Base-by-base conservation (phyloP, 2,797 vertebrate species). In the Huso huso region DNA sequence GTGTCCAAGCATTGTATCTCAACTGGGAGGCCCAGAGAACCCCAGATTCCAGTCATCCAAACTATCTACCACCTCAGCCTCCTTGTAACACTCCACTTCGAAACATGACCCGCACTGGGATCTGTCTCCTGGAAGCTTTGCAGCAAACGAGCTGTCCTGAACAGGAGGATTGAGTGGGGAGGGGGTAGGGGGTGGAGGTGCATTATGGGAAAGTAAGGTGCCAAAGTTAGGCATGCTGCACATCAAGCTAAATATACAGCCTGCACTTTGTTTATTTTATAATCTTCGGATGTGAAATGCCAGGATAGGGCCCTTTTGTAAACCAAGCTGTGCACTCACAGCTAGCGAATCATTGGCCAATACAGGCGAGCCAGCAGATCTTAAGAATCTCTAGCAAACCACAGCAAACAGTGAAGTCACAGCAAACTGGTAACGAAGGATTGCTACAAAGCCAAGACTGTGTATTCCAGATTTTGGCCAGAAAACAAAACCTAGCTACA, bases 71-170 rank as follows among this genome's bases (percentile, higher is more conserved):
- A 86, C 83, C 81, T 88, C 84, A 72, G 84, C 76, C 82, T 83
- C 83, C 87, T 86, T 89, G 89, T 89, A 90, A 89, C 87, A 87
- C 87, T 89, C 89, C 85, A 83, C 89, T 84, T 72, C 86, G 93
- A 94, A 94, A 95, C 86, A 93, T 88, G 90, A 93, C 89, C 91
- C 93, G 84, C 79, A 85, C 70, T 77, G 77, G 83, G 85, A 83
- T 86, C 83, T 84, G 80, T 85, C 85, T 87, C 82, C 82, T 72
- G 75, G 84, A 86, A 83, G 81, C 82, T 86, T 85, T 81, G 81
- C 81, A 80, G 87, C 79, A 83, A 81, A 80, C 81, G 85, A 88
- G 84, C 78, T 81, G 89, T 87, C 86, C 86, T 87, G 84, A 84
- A 84, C 86, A 79, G 69, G 69, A 83, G 84, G 76, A 64, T 57